Conservation (phyloP, 2,797 vertebrate species). For the Peromyscus nudipes region DNA sequence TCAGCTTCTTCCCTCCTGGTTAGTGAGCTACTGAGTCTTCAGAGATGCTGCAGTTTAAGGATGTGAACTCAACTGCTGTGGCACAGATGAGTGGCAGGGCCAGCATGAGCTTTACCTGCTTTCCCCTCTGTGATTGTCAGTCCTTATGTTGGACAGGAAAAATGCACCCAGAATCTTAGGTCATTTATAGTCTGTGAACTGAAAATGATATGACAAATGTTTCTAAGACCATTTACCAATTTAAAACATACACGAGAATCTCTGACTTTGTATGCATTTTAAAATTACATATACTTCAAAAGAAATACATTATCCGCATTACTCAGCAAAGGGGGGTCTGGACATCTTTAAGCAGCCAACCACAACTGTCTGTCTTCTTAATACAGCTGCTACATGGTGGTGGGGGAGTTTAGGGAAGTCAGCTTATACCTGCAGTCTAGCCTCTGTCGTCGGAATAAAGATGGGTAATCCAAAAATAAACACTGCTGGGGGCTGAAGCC, state of each 20-base stretch:
- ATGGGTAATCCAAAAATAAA: background rate
- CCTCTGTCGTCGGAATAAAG: background rate
- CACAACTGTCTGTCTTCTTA: background rate
- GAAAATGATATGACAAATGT: background rate
- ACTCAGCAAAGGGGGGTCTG: background rate
- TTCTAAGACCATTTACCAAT: background rate
- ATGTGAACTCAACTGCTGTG: accelerated
- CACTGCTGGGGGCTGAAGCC: background rate
- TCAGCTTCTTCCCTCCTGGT: background rate
- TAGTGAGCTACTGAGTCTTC: background rate
- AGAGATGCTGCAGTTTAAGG: background rate
- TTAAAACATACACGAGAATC: background rate
- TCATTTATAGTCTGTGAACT: background rate
- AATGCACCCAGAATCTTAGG: background rate
- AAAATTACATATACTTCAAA: background rate
- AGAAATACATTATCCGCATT: background rate
- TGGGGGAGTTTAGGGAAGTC: background rate
- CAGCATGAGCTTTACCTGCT: background rate
- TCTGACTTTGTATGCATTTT: background rate
- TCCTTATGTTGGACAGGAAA: background rate
- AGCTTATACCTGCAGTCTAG: too few relatives aligned
- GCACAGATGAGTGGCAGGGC: background rate
- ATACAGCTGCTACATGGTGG: background rate
- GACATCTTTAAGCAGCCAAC: background rate
- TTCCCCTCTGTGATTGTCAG: accelerated